Percentiles rank a stretch among this genome's conserved stretches.
phyloP scores from a whole-genome alignment of 92 coral and sea anemone genomes.

The Blastomussa wellsi region DNA sequence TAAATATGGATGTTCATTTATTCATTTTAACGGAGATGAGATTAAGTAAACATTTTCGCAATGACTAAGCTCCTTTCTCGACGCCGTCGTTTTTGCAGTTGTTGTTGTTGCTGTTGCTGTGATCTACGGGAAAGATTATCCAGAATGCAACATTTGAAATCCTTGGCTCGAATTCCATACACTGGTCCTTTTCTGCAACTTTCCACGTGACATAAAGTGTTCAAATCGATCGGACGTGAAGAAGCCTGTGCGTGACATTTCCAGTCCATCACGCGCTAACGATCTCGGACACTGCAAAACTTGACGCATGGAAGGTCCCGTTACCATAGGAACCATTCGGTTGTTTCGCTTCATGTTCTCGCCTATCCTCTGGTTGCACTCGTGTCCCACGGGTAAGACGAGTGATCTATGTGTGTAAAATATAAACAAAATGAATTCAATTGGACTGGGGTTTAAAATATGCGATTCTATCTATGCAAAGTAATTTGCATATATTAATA shows the following conservation, averaged over 20 bases:
- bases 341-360: neutral
- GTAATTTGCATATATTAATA: no score
- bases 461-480: no score
- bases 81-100: no score
- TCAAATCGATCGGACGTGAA: no score
- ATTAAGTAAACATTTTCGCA: neutral
- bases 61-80: neutral
- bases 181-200: neutral
- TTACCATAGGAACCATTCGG: neutral
- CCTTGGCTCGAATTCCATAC: neutral
- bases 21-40: neutral
- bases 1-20: no score
- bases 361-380: constrained; percentile 21
- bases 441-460: neutral
- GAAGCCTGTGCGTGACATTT: neutral
- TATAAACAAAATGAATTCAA: neutral
- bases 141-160: neutral
- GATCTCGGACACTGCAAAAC: neutral
- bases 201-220: neutral
- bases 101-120: no score
- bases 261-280: neutral
- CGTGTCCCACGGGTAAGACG: constrained; percentile 2
- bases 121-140: neutral
- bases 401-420: constrained; percentile 14
- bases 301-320: neutral